Percentiles rank a stretch among this genome's conserved stretches.
phyloP scores from a whole-genome alignment of 2,888 invertebrate species.

The Drosophila nr. medialis region DNA sequence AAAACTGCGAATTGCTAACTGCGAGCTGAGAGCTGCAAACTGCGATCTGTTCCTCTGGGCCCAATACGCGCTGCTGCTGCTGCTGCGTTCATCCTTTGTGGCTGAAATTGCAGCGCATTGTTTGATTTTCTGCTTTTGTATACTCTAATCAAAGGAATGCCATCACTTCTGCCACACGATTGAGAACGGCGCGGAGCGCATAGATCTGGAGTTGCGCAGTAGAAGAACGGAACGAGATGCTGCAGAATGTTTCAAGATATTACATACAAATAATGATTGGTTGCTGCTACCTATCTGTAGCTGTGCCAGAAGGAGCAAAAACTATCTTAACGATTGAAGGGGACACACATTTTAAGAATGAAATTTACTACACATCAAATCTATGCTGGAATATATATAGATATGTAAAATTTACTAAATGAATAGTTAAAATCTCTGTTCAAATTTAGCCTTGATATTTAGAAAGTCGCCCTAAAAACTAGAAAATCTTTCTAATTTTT shows the following conservation, averaged over 20 bases:
- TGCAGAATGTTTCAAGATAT: slow-evolving; percentile 7
- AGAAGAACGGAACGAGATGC: neutral
- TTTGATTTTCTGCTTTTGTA: slow-evolving; percentile 63
- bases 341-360: neutral
- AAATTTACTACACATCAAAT: neutral
- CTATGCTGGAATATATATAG: neutral
- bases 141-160: slow-evolving; percentile 48
- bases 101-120: slow-evolving; percentile 75
- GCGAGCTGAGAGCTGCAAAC: slow-evolving; percentile 27
- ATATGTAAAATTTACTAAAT: neutral
- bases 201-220: neutral
- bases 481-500: neutral
- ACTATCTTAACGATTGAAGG: neutral
- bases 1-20: slow-evolving; percentile 31
- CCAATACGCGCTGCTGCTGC: slow-evolving; percentile 54
- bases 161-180: slow-evolving; percentile 26
- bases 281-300: slow-evolving; percentile 4
- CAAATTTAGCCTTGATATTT: neutral
- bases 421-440: neutral
- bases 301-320: neutral
- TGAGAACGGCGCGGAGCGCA: neutral
- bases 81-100: slow-evolving; percentile 76
- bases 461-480: neutral
- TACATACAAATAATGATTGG: slow-evolving; percentile 17
- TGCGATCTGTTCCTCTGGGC: slow-evolving; percentile 33